Percentiles rank a stretch among this genome's conserved stretches.
Evolutionary conservation across 2,888 invertebrate genomes (phyloP).

Genomic region (Phanerotoma sp.): DNA sequence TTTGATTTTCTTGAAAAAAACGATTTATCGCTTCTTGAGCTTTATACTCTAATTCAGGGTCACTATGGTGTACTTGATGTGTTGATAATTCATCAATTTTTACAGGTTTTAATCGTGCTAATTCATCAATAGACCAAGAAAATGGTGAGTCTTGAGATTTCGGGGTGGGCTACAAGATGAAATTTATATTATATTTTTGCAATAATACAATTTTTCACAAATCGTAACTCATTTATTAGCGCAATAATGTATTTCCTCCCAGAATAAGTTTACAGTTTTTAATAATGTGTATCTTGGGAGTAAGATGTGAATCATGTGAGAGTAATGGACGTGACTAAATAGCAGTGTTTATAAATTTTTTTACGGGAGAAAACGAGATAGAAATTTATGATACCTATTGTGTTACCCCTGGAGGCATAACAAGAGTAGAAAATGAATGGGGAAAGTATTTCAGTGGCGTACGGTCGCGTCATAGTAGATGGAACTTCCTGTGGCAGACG

Average conservation of each 20-base stretch:
- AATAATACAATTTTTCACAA: no score
- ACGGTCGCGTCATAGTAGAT: slow-evolving; percentile 34
- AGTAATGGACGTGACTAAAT: slow-evolving; percentile 6
- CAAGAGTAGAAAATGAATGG: slow-evolving; percentile 33
- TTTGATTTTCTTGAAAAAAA: slow-evolving; percentile 62
- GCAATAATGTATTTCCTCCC: no score
- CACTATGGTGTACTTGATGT: slow-evolving; percentile 65
- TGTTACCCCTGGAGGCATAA: slow-evolving; percentile 25
- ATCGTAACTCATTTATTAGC: no score
- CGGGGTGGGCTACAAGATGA: no score
- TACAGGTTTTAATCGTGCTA: slow-evolving; percentile 68
- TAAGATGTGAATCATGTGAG: neutral
- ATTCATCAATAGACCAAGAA: slow-evolving; percentile 72
- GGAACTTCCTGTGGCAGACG: slow-evolving; percentile 42
- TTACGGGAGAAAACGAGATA: slow-evolving; percentile 17
- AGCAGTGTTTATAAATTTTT: slow-evolving; percentile 3
- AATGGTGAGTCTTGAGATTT: slow-evolving; percentile 57
- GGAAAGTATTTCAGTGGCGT: slow-evolving; percentile 36
- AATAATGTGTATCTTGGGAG: neutral
- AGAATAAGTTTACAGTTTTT: no score
- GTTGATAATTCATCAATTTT: slow-evolving; percentile 68
- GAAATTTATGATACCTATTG: slow-evolving; percentile 26
- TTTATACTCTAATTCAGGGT: slow-evolving; percentile 65
- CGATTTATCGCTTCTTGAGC: slow-evolving; percentile 70
- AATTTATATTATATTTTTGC: no score